Evolutionary conservation across 2,888 invertebrate genomes (phyloP).

Genomic region (Caenorhabditis doughertyi): DNA sequence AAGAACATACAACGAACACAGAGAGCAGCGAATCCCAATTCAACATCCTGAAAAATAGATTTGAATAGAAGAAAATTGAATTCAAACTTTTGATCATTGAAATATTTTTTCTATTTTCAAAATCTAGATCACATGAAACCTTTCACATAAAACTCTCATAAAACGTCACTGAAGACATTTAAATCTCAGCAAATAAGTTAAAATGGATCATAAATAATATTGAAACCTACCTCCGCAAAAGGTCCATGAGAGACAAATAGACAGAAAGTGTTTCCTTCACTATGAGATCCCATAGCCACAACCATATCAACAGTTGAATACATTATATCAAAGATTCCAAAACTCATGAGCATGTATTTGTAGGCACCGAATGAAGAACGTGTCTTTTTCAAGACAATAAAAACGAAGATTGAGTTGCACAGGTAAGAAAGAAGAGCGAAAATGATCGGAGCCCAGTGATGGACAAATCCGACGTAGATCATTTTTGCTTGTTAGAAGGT

Average conservation of each 20-base stretch:
- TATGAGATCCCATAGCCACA: conserved; percentile 59
- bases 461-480: conserved; percentile 54
- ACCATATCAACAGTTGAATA: conserved; percentile 62
- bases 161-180: background rate
- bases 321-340: conserved; percentile 60
- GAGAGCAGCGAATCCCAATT: conserved; percentile 50
- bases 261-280: conserved; percentile 56
- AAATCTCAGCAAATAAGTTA: no score
- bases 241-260: conserved; percentile 60
- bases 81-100: background rate
- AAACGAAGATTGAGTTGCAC: conserved; percentile 53
- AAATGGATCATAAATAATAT: no score
- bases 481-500: conserved; percentile 5
- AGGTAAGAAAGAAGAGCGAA: conserved; percentile 48
- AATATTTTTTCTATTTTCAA: background rate
- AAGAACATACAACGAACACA: conserved; percentile 62
- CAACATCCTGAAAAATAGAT: conserved; percentile 29
- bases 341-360: conserved; percentile 61
- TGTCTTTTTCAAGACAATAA: conserved; percentile 39
- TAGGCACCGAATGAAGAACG: conserved; percentile 51
- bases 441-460: conserved; percentile 45
- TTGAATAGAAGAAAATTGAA: conserved; percentile 4
- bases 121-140: background rate
- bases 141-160: background rate
- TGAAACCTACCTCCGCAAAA: conserved; percentile 50